These are phyloP conservation scores for Tetragonisca angustula DNA, from an alignment of 2,888 invertebrate species.

Conservation along the genomic window DNA sequence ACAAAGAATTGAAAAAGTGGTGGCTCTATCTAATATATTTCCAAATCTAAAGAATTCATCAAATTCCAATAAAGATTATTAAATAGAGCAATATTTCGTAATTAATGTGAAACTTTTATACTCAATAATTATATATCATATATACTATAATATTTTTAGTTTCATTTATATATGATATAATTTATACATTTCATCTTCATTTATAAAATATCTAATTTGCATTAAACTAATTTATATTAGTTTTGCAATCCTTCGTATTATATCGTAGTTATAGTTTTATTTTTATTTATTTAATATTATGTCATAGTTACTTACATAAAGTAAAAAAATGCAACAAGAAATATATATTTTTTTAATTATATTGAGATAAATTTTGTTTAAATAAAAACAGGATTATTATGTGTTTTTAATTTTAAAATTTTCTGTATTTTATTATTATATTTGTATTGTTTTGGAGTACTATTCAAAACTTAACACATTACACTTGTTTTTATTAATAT, in stretches of 20 bases:
- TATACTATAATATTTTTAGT: constrained; percentile 25
- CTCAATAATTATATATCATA: constrained; percentile 19
- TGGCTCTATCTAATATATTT: constrained; percentile 77
- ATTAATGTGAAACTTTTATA: constrained; percentile 19
- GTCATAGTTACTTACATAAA: constrained; percentile 1
- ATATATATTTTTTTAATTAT: background rate
- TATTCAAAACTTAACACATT: background rate
- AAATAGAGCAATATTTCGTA: constrained; percentile 17
- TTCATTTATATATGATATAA: background rate
- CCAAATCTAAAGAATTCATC: constrained; percentile 45
- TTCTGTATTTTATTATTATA: background rate
- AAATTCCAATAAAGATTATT: constrained; percentile 44
- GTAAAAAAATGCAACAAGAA: background rate
- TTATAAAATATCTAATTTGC: constrained; percentile 5
- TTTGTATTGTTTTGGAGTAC: background rate
- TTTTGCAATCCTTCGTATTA: constrained; percentile 4
- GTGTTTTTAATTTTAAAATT: background rate
- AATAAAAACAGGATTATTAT: background rate
- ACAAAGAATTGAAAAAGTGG: constrained; percentile 68
- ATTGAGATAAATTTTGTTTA: background rate
- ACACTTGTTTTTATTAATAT: background rate
- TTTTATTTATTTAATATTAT: constrained; percentile 1
- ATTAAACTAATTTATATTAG: background rate
- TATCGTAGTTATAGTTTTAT: constrained; percentile 4
- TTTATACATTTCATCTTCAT: constrained; percentile 1